Percentiles rank a stretch among this genome's conserved stretches.
These are phyloP conservation scores for Dipus sagitta DNA, from an alignment of 2,797 vertebrate species.

Conservation along the genomic window DNA sequence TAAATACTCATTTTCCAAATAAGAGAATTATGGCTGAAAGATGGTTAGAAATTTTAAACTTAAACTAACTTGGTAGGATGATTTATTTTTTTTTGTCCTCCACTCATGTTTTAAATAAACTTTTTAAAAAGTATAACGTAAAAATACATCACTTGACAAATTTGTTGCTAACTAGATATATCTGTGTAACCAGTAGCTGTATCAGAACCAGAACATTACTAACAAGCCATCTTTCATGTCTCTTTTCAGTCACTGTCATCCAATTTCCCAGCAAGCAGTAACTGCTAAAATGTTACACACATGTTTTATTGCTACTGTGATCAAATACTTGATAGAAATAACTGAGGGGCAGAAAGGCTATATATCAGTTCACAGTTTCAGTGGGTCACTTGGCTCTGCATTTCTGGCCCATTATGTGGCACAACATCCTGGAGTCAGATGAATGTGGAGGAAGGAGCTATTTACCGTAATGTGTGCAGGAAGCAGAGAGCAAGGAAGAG, in stretches of 20 bases:
- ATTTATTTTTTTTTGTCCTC: constrained; percentile 17
- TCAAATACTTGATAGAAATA: not conserved
- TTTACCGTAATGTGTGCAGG: too few species aligned
- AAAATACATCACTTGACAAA: not conserved
- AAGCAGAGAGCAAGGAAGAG: not conserved
- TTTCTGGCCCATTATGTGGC: not conserved
- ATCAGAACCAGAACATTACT: not conserved
- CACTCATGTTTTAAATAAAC: constrained; percentile 41
- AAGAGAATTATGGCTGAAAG: constrained; percentile 14
- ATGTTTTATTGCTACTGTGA: not conserved
- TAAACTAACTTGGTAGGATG: constrained; percentile 40
- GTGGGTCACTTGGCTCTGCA: not conserved
- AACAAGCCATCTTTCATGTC: not conserved
- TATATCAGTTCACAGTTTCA: not conserved
- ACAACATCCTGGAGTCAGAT: not conserved
- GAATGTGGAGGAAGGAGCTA: not conserved
- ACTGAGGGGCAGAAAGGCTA: not conserved
- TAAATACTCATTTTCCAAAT: constrained; percentile 57
- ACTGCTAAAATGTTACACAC: not conserved
- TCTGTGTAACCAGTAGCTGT: not conserved
- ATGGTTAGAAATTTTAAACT: constrained; percentile 61
- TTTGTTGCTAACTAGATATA: constrained; percentile 23
- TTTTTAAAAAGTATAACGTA: constrained; percentile 12
- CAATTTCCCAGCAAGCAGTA: not conserved
- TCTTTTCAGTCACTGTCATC: not conserved